phyloP scores from a whole-genome alignment of 2,113 vertebrate genomes.

The Heteronetta atricapilla region DNA sequence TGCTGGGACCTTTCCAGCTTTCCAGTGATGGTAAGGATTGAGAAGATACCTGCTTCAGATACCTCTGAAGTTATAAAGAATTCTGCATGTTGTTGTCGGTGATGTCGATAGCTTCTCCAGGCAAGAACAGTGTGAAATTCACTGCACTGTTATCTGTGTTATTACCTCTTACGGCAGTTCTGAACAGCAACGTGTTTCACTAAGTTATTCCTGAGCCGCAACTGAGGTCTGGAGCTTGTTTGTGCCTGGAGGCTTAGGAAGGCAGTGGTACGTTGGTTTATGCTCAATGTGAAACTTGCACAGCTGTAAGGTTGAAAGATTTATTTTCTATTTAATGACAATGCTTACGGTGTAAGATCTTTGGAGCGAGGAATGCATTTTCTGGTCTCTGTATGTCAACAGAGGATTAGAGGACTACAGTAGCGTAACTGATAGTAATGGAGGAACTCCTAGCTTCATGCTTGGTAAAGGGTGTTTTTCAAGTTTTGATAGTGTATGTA shows the following conservation, averaged over 20 bases:
- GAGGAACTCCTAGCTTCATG: not conserved
- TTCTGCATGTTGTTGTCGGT: not conserved
- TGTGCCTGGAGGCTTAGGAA: not conserved
- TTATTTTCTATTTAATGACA: not conserved
- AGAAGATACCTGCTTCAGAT: not conserved
- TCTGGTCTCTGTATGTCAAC: not conserved
- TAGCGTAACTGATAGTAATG: not conserved
- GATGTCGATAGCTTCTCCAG: not conserved
- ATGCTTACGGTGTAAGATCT: not conserved
- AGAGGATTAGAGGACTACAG: not conserved
- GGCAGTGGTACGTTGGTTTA: not conserved
- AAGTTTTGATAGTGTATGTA: not conserved
- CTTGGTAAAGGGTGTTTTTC: not conserved
- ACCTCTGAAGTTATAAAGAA: not conserved
- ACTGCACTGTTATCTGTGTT: not conserved
- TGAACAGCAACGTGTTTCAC: not conserved
- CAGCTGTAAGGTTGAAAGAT: not conserved
- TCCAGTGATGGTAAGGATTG: constrained; percentile 8
- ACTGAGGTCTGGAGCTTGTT: not conserved
- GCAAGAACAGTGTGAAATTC: not conserved
- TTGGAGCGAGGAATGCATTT: not conserved
- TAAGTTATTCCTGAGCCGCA: not conserved
- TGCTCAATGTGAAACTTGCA: not conserved
- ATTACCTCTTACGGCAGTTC: constrained; percentile 27
- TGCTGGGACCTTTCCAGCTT: not conserved